Base-by-base conservation (phyloP, 1,140 invertebrate genomes). In the Papilio helenus region DNA sequence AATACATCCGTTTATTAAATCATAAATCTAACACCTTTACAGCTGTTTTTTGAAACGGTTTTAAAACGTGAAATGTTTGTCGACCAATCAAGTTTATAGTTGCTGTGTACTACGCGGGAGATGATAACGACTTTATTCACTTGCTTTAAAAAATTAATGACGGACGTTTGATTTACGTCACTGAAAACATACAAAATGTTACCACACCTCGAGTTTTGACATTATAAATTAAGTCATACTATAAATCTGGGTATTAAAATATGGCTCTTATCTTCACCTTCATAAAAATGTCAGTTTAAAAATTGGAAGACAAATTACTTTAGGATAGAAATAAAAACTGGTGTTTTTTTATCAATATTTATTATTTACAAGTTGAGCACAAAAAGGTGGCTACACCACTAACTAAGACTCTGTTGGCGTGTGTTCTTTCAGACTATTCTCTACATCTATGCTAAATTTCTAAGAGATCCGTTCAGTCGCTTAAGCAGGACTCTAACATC, bases 71-170 rank as follows among this genome's bases (percentile, higher is more conserved):
- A 14, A 55, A 55, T 55, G 51, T 55, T 55, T 55, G 51, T 55
- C 18, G 51, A 55, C 51, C 51, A 55, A 20, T 55, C 51, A 55
- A 55, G 51, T 55, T 55, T 55, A 20, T 55, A 55, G 51, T 55
- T n/a, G 51, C 51, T 55, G n/a, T 8, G 16, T 18, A 5, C 49
- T 51, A 55, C 8, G 7, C 51, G 51, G n/a, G 51, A 55, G 8
- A 55, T 55, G 51, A 55, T 55, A 55, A 55, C 51, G 51, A 55
- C n/a, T 55, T 1, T 20, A 55, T 55, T 55, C n/a, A n/a, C 51
- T 55, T 55, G 51, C 51, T n/a, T 55, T 55, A 55, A 55, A 7
- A n/a, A 20, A 55, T n/a, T 55, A 55, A 55, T 20, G 51, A 55
- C 51, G 51, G 51, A 20, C 51, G 51, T 55, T 55, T 55, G n/a